Base-by-base conservation (phyloP, 2,888 invertebrate genomes). In the Rhopalosiphum nymphaeae region DNA sequence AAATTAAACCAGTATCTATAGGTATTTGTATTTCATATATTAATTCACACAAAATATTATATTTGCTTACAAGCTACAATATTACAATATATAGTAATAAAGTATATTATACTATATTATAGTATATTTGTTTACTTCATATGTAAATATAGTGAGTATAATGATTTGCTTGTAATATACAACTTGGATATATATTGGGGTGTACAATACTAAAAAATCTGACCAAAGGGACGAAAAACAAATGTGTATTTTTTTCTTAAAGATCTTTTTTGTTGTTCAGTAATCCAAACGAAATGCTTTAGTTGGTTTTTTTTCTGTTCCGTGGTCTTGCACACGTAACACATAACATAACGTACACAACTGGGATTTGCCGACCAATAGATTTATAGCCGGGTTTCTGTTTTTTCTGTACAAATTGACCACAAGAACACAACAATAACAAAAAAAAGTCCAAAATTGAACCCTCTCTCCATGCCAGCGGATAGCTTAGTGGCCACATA, bases 361-460 rank as follows among this genome's bases (percentile, higher is more conserved):
- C 49, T 78, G 93, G 93, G 93, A 94, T 94, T 94, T 94, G 93
- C 90, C 26, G 90, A 42, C 90, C 93, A 94, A 94, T 94, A 94
- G 93, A 94, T 94, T 94, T 94, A 94, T 94, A 94, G 93, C 90
- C 49, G 90, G 93, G 84, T 94, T 90, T 94, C 61, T 61, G 57
- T 90, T 89, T 44, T 84, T 56, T 88, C 53, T 36, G 78, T 78
- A 90, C 90, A 36, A 94, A 90, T 49, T 46, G 42, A 93, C 78
- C 93, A 89, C 89, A 57, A 89, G 57, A n/a, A 36, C 26, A 61
- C 29, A 78, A 44, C 91, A 91, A 91, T 44, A 57, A 89, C 44
- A 57, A 89, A 84, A 89, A 89, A 94, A 90, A 85, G 36, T 61
- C 49, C 49, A 90, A 94, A 94, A 94, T 85, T 94, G 93, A 90